A percentile compares a stretch with the other conserved stretches of the same genome.
Conservation (phyloP, 2,113 vertebrate genomes). For the Strix aluco region DNA sequence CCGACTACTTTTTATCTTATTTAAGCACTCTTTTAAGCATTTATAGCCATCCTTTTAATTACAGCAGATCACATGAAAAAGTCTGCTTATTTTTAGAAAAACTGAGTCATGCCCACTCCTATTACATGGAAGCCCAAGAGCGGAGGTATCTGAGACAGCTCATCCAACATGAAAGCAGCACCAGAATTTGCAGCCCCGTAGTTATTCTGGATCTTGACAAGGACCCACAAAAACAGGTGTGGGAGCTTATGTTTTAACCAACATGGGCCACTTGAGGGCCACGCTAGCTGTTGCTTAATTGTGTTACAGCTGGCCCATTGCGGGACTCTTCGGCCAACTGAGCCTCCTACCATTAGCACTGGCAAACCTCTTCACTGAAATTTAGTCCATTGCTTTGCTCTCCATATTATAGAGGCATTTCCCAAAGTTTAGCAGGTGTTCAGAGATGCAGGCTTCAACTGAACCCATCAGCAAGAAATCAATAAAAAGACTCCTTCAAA, state of each 20-base stretch:
- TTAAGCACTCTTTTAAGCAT: neutral
- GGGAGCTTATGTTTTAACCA: neutral
- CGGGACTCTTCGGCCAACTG: neutral
- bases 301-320: neutral
- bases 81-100: neutral
- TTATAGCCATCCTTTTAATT: neutral
- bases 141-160: neutral
- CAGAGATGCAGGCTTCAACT: neutral
- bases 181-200: neutral
- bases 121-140: fast-evolving
- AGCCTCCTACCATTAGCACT: neutral
- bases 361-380: neutral
- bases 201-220: neutral
- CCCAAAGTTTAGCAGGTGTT: neutral
- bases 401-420: neutral
- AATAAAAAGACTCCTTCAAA: neutral
- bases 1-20: neutral
- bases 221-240: neutral
- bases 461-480: neutral
- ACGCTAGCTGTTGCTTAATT: neutral
- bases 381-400: neutral
- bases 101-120: neutral
- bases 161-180: neutral
- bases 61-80: neutral
- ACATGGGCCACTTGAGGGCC: neutral